Conservation (phyloP, 2,888 invertebrate species). For the Clepsis dumicolana region DNA sequence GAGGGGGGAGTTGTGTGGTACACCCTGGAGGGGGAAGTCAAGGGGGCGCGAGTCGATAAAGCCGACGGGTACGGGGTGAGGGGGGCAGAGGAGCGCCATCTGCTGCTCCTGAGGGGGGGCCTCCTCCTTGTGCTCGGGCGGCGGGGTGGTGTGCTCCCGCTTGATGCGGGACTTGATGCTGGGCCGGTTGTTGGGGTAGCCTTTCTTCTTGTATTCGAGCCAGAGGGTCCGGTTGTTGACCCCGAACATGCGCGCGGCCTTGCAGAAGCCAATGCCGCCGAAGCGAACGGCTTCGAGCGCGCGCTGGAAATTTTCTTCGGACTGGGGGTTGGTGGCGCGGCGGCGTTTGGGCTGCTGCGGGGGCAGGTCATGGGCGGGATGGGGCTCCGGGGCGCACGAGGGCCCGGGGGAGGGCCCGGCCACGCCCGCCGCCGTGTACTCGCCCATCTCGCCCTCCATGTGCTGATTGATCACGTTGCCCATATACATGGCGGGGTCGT, state of each 20-base stretch:
- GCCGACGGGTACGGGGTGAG: constrained; percentile 89
- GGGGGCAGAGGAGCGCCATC: constrained; percentile 87
- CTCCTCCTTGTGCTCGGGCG: constrained; percentile 83
- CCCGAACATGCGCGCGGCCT: constrained; percentile 93
- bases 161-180: constrained; percentile 92
- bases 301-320: constrained; percentile 93
- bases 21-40: constrained; percentile 89
- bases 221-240: constrained; percentile 94
- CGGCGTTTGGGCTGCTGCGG: constrained; percentile 87
- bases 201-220: constrained; percentile 94
- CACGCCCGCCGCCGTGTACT: constrained; percentile 70
- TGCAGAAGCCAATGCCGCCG: constrained; percentile 94
- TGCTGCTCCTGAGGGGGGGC: constrained; percentile 65
- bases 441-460: constrained; percentile 68
- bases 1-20: constrained; percentile 87
- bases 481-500: constrained; percentile 86
- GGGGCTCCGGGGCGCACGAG: constrained; percentile 63
- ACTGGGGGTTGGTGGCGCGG: constrained; percentile 91
- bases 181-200: constrained; percentile 92
- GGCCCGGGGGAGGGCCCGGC: constrained; percentile 76
- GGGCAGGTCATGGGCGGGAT: constrained; percentile 49
- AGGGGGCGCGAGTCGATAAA: constrained; percentile 90
- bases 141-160: constrained; percentile 88
- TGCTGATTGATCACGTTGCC: constrained; percentile 81
- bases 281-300: constrained; percentile 93